Evolutionary conservation across 2,113 vertebrate species (phyloP), one percentile per base, ranked within the genome.

Genomic region (Serilophus lunatus): DNA sequence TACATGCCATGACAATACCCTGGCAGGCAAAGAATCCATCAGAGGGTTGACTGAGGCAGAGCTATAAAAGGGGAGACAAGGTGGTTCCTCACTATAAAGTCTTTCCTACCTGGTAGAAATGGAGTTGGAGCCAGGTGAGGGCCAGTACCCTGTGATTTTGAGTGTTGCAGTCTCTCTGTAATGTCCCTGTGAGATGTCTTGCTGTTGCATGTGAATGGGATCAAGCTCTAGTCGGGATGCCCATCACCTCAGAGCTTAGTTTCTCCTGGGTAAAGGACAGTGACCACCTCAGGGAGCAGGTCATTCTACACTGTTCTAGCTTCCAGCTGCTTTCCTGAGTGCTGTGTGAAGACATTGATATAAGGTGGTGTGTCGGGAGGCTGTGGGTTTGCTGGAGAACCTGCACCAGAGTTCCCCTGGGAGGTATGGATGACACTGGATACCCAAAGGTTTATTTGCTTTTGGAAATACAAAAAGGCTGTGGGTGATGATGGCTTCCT

Each of bases 261-360:
- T 2, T 19, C 10, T 8, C 7, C 22, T 31, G 31, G 20, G 13
- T 19, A 60, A 69, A 84, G 29, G 18, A 10, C 81, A 80, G 45
- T 29, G 45, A 70, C 25, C 20, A 35, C 14, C 24, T 26, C 17
- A 54, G 23, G 51, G 23, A 83, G 28, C 1, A 7, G 6, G 38
- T 63, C 22, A 54, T 15, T 3, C 8, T 69, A 18, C 38, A 78
- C 40, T 88, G 11, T 13, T 26, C 70, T 13, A 70, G 63, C 78
- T 82, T 28, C 31, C 35, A 53, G 63, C 18, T 49, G 65, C 49
- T 71, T 9, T 47, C 15, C 44, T 16, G 57, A 26, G 10, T 29
- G 29, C 38, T 7, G 6, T 18, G 25, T 7, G 22, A 69, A 25
- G 45, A 36, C 24, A 36, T 2, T 0, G 1, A 19, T 5, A 24